Percentiles rank a stretch among this genome's conserved stretches.
phyloP scores from a whole-genome alignment of 2,113 vertebrate genomes.

The Oreochromis niloticus region DNA sequence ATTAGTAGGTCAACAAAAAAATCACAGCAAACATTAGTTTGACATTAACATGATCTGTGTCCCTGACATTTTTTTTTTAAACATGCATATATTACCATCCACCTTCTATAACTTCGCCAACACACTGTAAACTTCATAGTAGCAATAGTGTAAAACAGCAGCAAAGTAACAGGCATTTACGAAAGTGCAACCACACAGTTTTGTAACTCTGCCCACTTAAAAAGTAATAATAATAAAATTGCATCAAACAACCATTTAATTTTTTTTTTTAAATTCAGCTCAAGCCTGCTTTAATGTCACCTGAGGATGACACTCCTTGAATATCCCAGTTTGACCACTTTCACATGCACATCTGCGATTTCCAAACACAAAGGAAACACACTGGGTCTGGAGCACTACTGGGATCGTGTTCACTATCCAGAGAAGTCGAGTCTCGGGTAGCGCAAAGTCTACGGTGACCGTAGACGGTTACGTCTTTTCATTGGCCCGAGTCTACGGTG shows the following conservation, averaged over 20 bases:
- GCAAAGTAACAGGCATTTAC: not conserved
- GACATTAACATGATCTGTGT: not conserved
- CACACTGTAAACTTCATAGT: not conserved
- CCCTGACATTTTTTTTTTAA: not conserved
- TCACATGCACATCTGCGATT: accelerated
- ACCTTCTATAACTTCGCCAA: not conserved
- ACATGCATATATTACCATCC: not conserved
- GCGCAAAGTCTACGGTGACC: not conserved
- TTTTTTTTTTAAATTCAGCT: accelerated
- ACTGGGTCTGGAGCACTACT: accelerated
- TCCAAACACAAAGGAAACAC: not conserved
- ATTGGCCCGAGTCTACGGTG: not conserved
- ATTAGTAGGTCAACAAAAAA: not conserved
- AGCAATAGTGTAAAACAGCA: not conserved
- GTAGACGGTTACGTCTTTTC: not conserved
- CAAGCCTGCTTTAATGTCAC: not conserved
- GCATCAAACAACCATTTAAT: accelerated
- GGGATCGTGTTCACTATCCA: not conserved
- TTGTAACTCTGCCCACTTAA: not conserved
- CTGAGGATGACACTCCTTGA: not conserved
- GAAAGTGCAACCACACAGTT: not conserved
- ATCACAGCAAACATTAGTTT: not conserved
- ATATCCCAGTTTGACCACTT: not conserved
- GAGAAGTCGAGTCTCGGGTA: not conserved
- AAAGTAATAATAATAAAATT: not conserved